These are phyloP conservation scores for Acholoe squamosa DNA, from an alignment of 2,888 invertebrate species.

Conservation along the genomic window DNA sequence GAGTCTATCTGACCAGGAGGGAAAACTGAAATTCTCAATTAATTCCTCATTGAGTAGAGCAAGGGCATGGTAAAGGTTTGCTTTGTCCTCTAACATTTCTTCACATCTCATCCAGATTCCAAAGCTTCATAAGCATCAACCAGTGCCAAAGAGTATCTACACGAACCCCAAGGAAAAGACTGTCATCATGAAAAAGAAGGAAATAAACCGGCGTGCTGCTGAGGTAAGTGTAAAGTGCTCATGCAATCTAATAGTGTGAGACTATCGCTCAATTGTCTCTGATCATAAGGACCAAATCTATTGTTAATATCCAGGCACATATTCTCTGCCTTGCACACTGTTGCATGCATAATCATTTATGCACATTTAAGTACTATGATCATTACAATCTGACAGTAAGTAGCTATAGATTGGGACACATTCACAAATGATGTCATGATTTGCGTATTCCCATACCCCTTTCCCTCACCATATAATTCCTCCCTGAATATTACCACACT, in stretches of 20 bases:
- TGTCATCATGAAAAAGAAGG: constrained; percentile 73
- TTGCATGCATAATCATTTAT: constrained; percentile 14
- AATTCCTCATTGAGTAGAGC: not conserved
- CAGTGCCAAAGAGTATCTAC: constrained; percentile 78
- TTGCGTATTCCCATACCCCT: too few species aligned
- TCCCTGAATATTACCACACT: too few species aligned
- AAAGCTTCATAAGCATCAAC: constrained; percentile 76
- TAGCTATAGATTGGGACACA: too few species aligned
- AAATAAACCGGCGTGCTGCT: constrained; percentile 77
- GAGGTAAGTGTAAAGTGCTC: constrained; percentile 73
- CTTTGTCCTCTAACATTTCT: not conserved
- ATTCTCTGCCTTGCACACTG: not conserved
- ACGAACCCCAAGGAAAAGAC: constrained; percentile 75
- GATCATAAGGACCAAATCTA: not conserved
- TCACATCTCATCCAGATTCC: constrained; percentile 76
- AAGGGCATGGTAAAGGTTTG: not conserved
- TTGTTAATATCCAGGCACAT: constrained; percentile 6
- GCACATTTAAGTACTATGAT: too few species aligned
- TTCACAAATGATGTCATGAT: too few species aligned
- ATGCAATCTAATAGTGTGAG: too few species aligned
- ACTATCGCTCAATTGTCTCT: too few species aligned
- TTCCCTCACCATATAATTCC: too few species aligned
- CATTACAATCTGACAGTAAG: too few species aligned
- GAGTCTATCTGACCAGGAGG: too few species aligned
- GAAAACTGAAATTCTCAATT: too few species aligned